Percentiles rank a stretch among this genome's conserved stretches.
Evolutionary conservation across 2,888 invertebrate species (phyloP).

Genomic region (Sinhomidia bicolor): DNA sequence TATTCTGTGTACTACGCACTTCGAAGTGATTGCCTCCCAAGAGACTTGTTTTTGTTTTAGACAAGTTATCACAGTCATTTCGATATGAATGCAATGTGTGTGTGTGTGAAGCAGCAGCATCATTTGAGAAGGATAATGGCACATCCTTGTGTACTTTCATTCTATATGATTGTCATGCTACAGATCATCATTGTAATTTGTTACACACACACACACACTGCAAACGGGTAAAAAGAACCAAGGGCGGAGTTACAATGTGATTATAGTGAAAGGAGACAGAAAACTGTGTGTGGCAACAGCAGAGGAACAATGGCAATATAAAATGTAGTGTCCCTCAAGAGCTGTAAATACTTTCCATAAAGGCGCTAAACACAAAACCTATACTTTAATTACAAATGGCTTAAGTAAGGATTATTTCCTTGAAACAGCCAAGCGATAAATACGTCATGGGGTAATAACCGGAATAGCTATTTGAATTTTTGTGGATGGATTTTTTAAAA

Average conservation of each 20-base stretch:
- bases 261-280: not conserved
- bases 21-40: not conserved
- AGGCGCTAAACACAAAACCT: not conserved
- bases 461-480: not conserved
- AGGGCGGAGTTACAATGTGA: not conserved
- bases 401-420: too few relatives aligned
- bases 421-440: not conserved
- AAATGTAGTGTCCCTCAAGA: constrained; percentile 49
- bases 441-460: not conserved
- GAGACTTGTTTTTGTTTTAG: constrained; percentile 8
- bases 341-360: constrained; percentile 41
- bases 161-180: constrained; percentile 12
- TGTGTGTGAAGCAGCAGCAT: not conserved
- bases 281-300: not conserved
- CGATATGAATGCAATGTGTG: not conserved
- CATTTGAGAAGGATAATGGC: constrained; percentile 24
- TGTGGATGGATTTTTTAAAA: not conserved
- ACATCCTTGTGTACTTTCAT: not conserved
- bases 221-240: not conserved
- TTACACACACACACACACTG: not conserved
- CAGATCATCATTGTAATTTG: not conserved
- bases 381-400: too few relatives aligned
- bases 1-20: not conserved
- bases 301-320: constrained; percentile 1
- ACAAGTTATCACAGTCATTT: constrained; percentile 19